Evolutionary conservation across 2,113 vertebrate genomes (phyloP), one percentile per base, ranked within the genome.

Genomic region (Nycticebus coucang): DNA sequence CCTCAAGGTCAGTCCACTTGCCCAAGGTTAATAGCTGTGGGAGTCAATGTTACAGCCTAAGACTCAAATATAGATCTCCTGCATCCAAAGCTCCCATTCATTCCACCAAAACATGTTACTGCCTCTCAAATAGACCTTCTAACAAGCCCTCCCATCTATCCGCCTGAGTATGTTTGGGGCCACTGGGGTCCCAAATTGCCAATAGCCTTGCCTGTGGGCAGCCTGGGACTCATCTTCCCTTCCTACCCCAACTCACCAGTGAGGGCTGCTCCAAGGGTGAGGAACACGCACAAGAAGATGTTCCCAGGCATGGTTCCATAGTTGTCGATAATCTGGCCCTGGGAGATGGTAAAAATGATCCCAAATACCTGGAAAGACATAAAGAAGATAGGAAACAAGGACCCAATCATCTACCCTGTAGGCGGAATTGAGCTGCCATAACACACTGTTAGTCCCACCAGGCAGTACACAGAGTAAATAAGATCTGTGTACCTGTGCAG

Each of bases 261-360:
- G 89, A 99, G 97, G 74, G 98, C 0, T 0, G 98, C 97, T 79
- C 99, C 99, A 45, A 99, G 97, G 8, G 99, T 78, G 21, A 99
- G 98, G 94, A 99, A 99, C 30, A 98, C 93, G 91, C 99, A 99
- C 87, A 99, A 98, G 95, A 99, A 99, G 91, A 99, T 98, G 97
- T 99, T 99, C 84, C 99, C 99, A 0, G 97, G 98, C 64, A 96
- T 97, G 1, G 99, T 99, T 80, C 98, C 99, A 96, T 99, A 99
- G 72, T 0, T 33, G 78, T 99, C 98, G 0, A 99, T 99, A 72
- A 99, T 99, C 97, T 99, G 98, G 18, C 99, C 99, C 97, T 99
- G 99, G 87, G 97, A 59, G n/a, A 99, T 98, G 94, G 99, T 99
- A 97, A 99, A 99, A 95, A 99, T 99, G 96, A 99, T 99, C 93